Percentiles rank a stretch among this genome's conserved stretches.
Conservation (phyloP, 2,113 vertebrate species). For the Ptyas mucosa region DNA sequence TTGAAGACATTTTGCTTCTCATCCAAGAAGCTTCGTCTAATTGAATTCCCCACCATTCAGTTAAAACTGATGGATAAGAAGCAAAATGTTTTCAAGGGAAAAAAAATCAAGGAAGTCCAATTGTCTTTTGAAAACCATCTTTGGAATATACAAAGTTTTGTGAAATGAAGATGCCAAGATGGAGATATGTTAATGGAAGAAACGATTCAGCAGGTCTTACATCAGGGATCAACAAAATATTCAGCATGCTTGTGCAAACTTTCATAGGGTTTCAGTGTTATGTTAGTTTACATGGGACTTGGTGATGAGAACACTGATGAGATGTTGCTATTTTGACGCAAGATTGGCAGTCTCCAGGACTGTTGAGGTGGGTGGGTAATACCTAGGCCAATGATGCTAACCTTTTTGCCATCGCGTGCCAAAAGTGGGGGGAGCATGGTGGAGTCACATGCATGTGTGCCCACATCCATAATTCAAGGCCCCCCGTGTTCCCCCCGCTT, state of each 20-base stretch:
- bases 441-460: no score
- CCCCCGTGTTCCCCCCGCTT: no score
- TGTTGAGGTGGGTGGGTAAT: not conserved
- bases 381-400: no score
- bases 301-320: not conserved
- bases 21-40: not conserved
- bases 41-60: not conserved
- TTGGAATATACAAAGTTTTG: not conserved
- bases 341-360: not conserved
- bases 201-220: not conserved
- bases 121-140: not conserved
- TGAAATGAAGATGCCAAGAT: not conserved
- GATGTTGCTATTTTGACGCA: not conserved
- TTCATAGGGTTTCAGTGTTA: not conserved
- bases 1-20: not conserved
- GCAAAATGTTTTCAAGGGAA: not conserved
- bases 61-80: not conserved
- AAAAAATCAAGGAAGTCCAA: not conserved
- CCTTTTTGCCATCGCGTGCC: no score
- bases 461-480: no score
- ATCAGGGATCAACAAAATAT: not conserved
- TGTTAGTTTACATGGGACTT: not conserved
- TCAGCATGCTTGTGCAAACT: not conserved
- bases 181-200: not conserved
- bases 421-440: no score